Conservation (phyloP, 2,888 invertebrate genomes). For the Parascotia fuliginaria region DNA sequence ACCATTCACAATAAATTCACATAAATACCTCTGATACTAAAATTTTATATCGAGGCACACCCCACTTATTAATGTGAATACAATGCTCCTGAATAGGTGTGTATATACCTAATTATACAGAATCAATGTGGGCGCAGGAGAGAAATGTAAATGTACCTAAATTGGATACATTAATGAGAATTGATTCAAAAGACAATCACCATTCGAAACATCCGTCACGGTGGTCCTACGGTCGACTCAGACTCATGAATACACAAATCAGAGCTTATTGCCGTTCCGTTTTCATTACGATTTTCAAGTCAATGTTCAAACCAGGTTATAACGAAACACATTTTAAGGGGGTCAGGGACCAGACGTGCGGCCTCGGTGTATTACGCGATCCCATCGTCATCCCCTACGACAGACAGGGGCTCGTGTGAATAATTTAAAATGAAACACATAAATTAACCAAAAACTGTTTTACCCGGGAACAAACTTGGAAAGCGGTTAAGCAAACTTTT, state of each 20-base stretch:
- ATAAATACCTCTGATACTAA: constrained; percentile 28
- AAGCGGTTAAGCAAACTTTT: constrained; percentile 44
- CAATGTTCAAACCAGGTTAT: constrained; percentile 47
- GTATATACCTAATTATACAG: constrained; percentile 34
- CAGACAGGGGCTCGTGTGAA: constrained; percentile 32
- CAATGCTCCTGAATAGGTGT: constrained; percentile 25
- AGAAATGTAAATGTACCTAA: constrained; percentile 48
- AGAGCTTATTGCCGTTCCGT: constrained; percentile 57
- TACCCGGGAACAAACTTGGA: constrained; percentile 31
- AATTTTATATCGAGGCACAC: constrained; percentile 32
- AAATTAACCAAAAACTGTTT: constrained; percentile 45
- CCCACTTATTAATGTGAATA: constrained; percentile 29
- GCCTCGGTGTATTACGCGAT: constrained; percentile 19
- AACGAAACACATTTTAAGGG: constrained; percentile 37
- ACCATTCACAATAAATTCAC: constrained; percentile 30
- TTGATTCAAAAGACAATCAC: constrained; percentile 66
- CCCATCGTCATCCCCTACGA: constrained; percentile 37
- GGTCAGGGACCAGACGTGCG: constrained; percentile 21
- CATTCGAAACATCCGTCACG: constrained; percentile 54
- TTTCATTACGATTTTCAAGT: constrained; percentile 52
- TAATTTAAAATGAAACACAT: constrained; percentile 50
- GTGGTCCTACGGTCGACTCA: constrained; percentile 36
- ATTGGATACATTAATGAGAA: constrained; percentile 54
- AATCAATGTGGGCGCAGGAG: constrained; percentile 39
- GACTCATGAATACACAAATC: constrained; percentile 72